These are phyloP conservation scores for Macaria liturata DNA, from an alignment of 2,888 invertebrate species.

Conservation along the genomic window DNA sequence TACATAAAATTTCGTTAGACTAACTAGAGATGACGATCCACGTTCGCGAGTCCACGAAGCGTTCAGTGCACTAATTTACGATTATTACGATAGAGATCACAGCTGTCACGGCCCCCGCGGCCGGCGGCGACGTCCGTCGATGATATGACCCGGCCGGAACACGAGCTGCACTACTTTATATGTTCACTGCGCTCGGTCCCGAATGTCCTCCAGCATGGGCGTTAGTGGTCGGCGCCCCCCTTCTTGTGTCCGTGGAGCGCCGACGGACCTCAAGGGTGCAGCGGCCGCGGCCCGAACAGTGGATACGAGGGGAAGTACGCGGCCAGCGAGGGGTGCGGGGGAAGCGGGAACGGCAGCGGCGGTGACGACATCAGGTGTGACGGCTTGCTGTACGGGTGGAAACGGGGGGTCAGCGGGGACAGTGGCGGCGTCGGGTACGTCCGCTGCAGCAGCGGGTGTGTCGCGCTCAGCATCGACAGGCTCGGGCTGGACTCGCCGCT, in stretches of 20 bases:
- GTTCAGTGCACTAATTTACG: constrained; percentile 74
- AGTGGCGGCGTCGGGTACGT: constrained; percentile 96
- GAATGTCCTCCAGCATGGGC: constrained; percentile 75
- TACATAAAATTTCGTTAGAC: constrained; percentile 80
- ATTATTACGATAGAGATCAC: constrained; percentile 81
- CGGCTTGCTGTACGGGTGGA: constrained; percentile 95
- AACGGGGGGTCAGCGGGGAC: constrained; percentile 91
- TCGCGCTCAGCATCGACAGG: constrained; percentile 87
- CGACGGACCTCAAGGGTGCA: constrained; percentile 88
- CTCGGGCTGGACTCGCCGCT: constrained; percentile 85
- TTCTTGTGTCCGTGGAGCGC: constrained; percentile 89
- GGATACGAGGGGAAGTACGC: constrained; percentile 95
- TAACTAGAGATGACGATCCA: constrained; percentile 68
- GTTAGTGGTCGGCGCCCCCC: constrained; percentile 80
- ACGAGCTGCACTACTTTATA: constrained; percentile 69
- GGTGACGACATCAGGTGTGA: constrained; percentile 88
- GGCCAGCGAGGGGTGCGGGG: constrained; percentile 90
- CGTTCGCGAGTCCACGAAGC: constrained; percentile 59
- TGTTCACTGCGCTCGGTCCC: constrained; percentile 72
- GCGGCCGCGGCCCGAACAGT: constrained; percentile 90
- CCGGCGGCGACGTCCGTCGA: constrained; percentile 63
- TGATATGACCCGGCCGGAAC: constrained; percentile 79
- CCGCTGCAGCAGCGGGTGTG: constrained; percentile 91
- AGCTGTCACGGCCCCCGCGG: constrained; percentile 65
- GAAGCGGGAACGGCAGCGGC: constrained; percentile 85